Percentiles rank a stretch among this genome's conserved stretches.
Evolutionary conservation across 2,888 invertebrate species (phyloP).

Genomic region (Monoplex corrugatus): DNA sequence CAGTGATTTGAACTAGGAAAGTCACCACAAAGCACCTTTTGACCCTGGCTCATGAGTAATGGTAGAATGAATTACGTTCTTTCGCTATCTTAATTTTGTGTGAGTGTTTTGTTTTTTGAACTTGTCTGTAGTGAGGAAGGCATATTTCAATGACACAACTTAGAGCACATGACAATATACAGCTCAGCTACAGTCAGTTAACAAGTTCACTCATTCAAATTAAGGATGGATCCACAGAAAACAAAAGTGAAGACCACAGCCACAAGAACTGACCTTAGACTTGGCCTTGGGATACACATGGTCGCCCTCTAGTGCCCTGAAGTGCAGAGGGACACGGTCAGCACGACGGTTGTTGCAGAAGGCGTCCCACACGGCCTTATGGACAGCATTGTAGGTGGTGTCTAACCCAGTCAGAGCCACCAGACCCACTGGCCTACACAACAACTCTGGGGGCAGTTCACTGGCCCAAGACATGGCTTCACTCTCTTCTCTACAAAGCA

Average conservation of each 20-base stretch:
- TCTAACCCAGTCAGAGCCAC: constrained; percentile 95
- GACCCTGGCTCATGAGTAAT: no score
- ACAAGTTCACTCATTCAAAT: no score
- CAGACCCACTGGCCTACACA: constrained; percentile 91
- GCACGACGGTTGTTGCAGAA: constrained; percentile 91
- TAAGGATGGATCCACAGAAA: no score
- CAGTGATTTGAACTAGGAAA: no score
- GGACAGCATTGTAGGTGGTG: constrained; percentile 90
- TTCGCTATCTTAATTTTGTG: no score
- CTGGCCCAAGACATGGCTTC: constrained; percentile 80
- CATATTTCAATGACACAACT: no score
- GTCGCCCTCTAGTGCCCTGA: constrained; percentile 90
- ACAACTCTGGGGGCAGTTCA: constrained; percentile 90
- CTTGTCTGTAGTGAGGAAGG: no score
- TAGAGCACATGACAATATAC: no score
- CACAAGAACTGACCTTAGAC: constrained; percentile 77
- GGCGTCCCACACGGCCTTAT: constrained; percentile 96
- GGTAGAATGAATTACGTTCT: no score
- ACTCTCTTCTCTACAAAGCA: background rate
- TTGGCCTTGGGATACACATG: constrained; percentile 90
- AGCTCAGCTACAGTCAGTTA: no score
- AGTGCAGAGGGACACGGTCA: constrained; percentile 91
- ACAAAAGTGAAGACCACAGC: background rate
- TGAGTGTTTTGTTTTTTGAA: no score
- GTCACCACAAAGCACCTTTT: no score